Conservation (phyloP, 2,797 vertebrate genomes). For the Micrastur ruficollis region DNA sequence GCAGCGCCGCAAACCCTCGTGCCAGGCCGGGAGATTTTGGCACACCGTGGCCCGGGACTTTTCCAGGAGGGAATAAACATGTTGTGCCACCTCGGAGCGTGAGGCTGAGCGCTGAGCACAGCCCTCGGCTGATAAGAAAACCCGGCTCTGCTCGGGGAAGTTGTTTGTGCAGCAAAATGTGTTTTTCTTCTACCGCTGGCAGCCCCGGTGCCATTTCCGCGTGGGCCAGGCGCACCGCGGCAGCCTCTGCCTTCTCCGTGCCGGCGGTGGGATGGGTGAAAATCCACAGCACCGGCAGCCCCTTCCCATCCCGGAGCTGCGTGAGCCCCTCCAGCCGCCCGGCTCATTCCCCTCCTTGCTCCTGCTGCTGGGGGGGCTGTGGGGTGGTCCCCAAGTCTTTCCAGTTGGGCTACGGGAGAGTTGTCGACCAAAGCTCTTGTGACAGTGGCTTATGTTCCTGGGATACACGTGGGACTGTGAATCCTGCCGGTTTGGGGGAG, state of each 20-base stretch:
- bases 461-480: rapidly evolving
- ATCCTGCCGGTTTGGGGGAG: rapidly evolving
- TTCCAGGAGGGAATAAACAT: background rate
- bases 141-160: background rate
- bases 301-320: background rate
- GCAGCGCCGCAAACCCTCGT: rapidly evolving
- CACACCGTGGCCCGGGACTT: rapidly evolving
- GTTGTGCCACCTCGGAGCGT: background rate
- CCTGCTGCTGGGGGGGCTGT: background rate
- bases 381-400: background rate
- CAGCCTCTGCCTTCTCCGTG: background rate
- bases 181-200: rapidly evolving
- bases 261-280: background rate
- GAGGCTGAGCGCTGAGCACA: background rate
- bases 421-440: background rate
- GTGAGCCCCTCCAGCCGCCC: rapidly evolving
- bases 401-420: rapidly evolving
- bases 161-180: background rate
- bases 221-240: background rate
- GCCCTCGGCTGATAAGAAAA: background rate
- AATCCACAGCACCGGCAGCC: background rate
- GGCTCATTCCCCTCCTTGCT: background rate
- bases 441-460: rapidly evolving
- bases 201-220: background rate
- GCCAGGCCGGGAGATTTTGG: rapidly evolving